Evolutionary conservation across 53 echinoderm and acorn worm genomes (phyloP), one percentile per base, ranked within the genome.

Genomic region (Temnopleurus reevesii): DNA sequence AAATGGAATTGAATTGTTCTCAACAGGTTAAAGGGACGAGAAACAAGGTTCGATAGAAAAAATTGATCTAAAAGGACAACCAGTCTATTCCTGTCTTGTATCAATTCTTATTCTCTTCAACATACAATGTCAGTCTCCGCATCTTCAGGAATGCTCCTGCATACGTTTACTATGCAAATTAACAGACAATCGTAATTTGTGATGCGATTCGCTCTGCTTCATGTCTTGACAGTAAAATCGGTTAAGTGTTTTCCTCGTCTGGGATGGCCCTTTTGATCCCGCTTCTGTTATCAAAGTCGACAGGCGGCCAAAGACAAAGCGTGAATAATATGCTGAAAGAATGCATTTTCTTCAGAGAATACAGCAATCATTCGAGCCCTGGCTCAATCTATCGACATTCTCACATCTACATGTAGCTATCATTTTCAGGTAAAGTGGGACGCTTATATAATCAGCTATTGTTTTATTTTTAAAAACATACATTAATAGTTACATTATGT

Each of bases 141-240:
- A n/a, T n/a, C n/a, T n/a, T n/a, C n/a, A n/a, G n/a, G n/a, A n/a
- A n/a, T n/a, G 30, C 33, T 24, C 61, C 3, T 17, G 21, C 71
- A 71, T 33, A 71, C 43, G 36, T 41, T 41, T 43, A 4, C 63
- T 7, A 71, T 71, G 43, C 38, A 5, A 66, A 71, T 71, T 21
- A 12, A 38, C 36, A 71, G 23, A 8, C 43, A 49, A 41, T 21
- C 43, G 8, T 5, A 21, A 8, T 27, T 71, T 5, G n/a, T 41
- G 2, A 71, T 27, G 71, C 41, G 7, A 71, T 41, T 12, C 8
- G 38, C 71, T 43, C 3, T 24, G 35, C 35, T 65, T 34, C 65
- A 18, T 71, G 41, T 71, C 41, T 41, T 38, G 71, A 71, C 71
- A 21, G 43, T n/a, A 71, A 71, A 71, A 71, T 71, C 41, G 41